Percentiles rank a stretch among this genome's conserved stretches.
These are phyloP conservation scores for Elaphurus davidianus DNA, from an alignment of 2,113 vertebrate species.

Conservation along the genomic window DNA sequence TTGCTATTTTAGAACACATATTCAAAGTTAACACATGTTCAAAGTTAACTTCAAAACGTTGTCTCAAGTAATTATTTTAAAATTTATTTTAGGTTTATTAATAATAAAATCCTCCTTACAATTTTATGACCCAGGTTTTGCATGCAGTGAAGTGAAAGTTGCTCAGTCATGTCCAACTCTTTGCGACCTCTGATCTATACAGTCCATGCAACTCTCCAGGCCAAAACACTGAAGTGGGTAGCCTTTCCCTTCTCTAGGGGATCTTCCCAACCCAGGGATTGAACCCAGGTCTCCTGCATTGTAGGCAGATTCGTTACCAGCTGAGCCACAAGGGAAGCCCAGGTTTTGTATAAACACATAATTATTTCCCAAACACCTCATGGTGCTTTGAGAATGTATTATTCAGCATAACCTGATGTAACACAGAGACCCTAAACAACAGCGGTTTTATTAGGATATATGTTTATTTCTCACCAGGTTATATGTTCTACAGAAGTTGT, in stretches of 20 bases:
- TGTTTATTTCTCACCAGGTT: background rate
- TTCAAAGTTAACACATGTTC: background rate
- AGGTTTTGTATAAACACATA: background rate
- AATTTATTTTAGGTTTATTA: background rate
- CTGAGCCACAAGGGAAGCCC: background rate
- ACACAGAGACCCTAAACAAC: background rate
- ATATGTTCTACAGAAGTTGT: background rate
- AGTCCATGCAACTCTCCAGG: background rate
- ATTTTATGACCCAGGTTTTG: background rate
- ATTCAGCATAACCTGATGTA: background rate
- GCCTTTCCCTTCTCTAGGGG: background rate
- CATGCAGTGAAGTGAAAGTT: background rate
- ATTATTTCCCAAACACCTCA: background rate
- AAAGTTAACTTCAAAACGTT: background rate
- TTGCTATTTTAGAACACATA: background rate
- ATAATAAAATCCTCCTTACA: background rate
- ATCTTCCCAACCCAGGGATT: background rate
- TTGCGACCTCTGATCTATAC: background rate
- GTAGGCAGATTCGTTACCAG: background rate
- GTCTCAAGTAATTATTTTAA: background rate
- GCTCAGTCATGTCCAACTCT: background rate
- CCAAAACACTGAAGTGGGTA: background rate
- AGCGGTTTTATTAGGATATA: background rate
- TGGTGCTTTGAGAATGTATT: background rate
- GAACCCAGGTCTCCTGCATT: background rate